These are phyloP conservation scores for Pseudanteris insignis DNA, from an alignment of 2,888 invertebrate species.

Conservation along the genomic window DNA sequence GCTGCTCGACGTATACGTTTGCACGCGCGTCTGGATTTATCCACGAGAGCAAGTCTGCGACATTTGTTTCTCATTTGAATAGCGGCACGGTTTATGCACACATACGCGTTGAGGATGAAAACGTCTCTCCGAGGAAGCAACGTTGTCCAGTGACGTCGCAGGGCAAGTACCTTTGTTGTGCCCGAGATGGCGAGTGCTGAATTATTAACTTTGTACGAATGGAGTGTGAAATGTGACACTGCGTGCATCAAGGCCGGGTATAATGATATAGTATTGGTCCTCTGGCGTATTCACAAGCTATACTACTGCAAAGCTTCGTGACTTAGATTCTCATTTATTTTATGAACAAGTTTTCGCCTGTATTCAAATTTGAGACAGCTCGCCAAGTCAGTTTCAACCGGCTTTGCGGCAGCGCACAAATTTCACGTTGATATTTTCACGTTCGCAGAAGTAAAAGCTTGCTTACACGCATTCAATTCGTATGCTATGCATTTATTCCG, in stretches of 20 bases:
- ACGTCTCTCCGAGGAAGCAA: slow-evolving; percentile 31
- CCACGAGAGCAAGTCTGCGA: slow-evolving; percentile 50
- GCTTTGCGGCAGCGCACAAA: no score
- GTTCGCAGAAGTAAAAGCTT: no score
- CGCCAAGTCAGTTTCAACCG: no score
- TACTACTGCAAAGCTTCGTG: no score
- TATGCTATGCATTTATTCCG: no score
- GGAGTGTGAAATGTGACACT: slow-evolving; percentile 45
- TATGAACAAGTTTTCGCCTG: no score
- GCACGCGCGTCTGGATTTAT: slow-evolving; percentile 36
- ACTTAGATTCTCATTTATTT: no score
- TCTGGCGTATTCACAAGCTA: no score
- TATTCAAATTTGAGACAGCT: no score
- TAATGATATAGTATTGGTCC: slow-evolving; percentile 32
- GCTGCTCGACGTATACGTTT: slow-evolving; percentile 15
- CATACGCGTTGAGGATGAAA: slow-evolving; percentile 22
- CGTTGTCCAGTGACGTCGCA: slow-evolving; percentile 30
- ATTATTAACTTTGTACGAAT: slow-evolving; percentile 47
- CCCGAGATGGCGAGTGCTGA: slow-evolving; percentile 37
- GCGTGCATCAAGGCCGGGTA: slow-evolving; percentile 16
- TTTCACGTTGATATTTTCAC: no score
- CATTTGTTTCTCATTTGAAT: slow-evolving; percentile 55
- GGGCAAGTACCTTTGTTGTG: slow-evolving; percentile 46
- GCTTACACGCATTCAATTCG: no score
- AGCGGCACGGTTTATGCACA: slow-evolving; percentile 35